Evolutionary conservation across 2,797 vertebrate species (phyloP), one percentile per base, ranked within the genome.

Genomic region (Phalanger gymnotis): DNA sequence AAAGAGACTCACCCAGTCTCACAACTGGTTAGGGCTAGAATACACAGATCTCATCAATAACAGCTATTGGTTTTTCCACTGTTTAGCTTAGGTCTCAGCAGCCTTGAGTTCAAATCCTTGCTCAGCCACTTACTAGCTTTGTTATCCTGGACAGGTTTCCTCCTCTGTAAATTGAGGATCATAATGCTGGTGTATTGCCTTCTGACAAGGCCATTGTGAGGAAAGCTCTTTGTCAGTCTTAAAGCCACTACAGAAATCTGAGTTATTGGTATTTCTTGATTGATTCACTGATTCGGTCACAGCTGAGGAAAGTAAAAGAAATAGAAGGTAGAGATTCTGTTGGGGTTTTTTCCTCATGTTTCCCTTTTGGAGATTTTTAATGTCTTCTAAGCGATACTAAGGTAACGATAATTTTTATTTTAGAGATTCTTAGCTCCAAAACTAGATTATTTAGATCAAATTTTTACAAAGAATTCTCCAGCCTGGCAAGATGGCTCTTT

Each of bases 401-500:
- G 55, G 5, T 58, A 95, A 81, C 9, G 91, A 93, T 16, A 92
- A 40, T 47, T 52, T 11, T 96, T 73, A 90, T n/a, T 27, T 91
- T 90, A 94, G 94, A 96, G 27, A 81, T 94, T 92, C 66, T 30
- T 92, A 40, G 54, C 54, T 51, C 61, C 55, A 4, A 14, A 95
- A 54, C 93, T 81, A 52, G 94, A 54, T 94, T 91, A 47, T 92
- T 96, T 95, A 94, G 53, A 61, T 81, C 90, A 53, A 54, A 34
- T 92, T 73, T 87, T 87, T 87, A 87, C 93, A 95, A 92, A 94
- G 54, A 81, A 89, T 19, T 66, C 90, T 93, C 92, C 53, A 53
- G 90, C 34, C 73, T 92, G 90, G 87, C 10, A 91, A 95, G 52
- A 54, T 54, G 12, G 91, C 90, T 95, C 94, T 92, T 96, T 40